Evolutionary conservation across 1,140 invertebrate genomes (phyloP).

Genomic region (Latrodectus geometricus): DNA sequence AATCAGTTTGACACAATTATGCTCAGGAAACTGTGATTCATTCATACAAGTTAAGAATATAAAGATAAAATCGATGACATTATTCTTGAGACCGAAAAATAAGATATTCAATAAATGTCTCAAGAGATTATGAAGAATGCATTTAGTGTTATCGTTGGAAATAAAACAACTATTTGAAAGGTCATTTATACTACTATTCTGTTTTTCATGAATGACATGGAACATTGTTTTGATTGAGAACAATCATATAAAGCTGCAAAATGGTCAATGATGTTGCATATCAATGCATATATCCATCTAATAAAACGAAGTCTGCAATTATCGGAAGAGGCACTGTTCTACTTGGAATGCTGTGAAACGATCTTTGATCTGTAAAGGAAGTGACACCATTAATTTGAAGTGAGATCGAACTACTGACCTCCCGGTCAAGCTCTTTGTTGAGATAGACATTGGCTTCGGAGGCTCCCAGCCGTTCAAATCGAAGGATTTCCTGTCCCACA

Average conservation of each 20-base stretch:
- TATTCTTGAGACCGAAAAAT: neutral
- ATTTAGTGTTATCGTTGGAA: too few relatives aligned
- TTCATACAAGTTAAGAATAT: too few relatives aligned
- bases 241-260: too few relatives aligned
- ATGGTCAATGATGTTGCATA: neutral
- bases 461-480: slow-evolving; percentile 81
- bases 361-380: slow-evolving; percentile 16
- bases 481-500: slow-evolving; percentile 82
- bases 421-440: slow-evolving; percentile 89
- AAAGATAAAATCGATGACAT: too few relatives aligned
- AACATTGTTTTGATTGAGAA: too few relatives aligned
- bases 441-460: slow-evolving; percentile 89
- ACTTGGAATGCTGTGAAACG: neutral
- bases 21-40: too few relatives aligned
- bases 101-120: neutral
- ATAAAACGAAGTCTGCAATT: neutral
- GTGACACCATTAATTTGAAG: neutral
- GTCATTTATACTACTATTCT: neutral
- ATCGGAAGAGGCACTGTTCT: neutral
- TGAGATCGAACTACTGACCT: slow-evolving; percentile 73
- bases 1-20: too few relatives aligned
- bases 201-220: too few relatives aligned
- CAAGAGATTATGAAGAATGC: too few relatives aligned
- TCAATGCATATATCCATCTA: neutral
- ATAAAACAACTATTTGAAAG: neutral